These are phyloP conservation scores for Eleutherodactylus coqui DNA, from an alignment of 2,797 vertebrate genomes.

Conservation along the genomic window DNA sequence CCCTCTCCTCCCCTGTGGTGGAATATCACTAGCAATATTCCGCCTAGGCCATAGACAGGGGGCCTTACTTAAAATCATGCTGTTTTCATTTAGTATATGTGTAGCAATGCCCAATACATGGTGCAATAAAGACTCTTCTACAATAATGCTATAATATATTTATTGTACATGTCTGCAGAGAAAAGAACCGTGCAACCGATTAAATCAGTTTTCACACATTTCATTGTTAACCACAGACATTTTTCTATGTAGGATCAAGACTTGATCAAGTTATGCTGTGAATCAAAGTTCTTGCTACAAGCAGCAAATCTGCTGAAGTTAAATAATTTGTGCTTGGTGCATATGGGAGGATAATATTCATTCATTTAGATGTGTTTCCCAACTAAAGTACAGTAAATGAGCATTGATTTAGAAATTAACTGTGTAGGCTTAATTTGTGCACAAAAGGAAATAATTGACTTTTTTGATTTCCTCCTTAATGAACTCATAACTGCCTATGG, in stretches of 20 bases:
- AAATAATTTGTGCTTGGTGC: not conserved
- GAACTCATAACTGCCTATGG: conserved; percentile 38
- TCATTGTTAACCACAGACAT: conserved; percentile 28
- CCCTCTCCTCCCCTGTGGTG: too few species aligned
- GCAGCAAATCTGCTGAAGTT: not conserved
- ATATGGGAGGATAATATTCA: conserved; percentile 27
- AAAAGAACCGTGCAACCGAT: not conserved
- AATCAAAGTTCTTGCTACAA: conserved; percentile 1
- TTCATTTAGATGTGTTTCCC: conserved; percentile 9
- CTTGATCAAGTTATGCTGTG: conserved; percentile 5
- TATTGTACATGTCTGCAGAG: not conserved
- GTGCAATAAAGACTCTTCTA: too few species aligned
- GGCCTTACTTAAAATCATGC: not conserved
- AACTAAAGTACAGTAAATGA: conserved; percentile 32
- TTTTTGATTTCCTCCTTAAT: conserved; percentile 38
- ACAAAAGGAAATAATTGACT: conserved; percentile 27
- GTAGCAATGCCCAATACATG: not conserved
- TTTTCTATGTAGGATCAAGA: conserved; percentile 37
- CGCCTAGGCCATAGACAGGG: too few species aligned
- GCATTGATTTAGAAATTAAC: conserved; percentile 45
- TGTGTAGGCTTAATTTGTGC: conserved; percentile 34
- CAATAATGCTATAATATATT: not conserved
- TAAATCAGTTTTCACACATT: not conserved
- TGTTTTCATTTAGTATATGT: not conserved
- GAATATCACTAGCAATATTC: too few species aligned